Evolutionary conservation across 1,140 invertebrate genomes (phyloP), one percentile per base, ranked within the genome.

Genomic region (Lordiphosa mommai): DNA sequence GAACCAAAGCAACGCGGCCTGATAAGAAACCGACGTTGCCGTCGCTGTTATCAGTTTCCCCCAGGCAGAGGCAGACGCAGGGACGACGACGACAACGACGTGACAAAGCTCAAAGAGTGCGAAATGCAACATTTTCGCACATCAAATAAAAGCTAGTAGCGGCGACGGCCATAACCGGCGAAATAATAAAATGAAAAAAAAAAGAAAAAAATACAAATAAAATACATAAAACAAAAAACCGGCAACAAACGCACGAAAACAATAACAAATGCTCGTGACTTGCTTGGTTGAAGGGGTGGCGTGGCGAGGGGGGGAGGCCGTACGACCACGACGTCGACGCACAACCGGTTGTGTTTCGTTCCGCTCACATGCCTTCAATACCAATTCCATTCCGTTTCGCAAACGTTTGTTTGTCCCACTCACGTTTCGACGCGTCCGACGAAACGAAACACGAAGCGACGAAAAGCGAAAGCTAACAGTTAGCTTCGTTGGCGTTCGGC

Each of bases 381-480:
- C 34, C 57, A 47, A 36, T 79, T 67, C 47, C 61, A 59, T 67
- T 49, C 8, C 48, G 48, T 49, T 80, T 34, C 59, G 14, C 36
- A 46, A 53, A 47, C 32, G 33, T 49, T 74, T 56, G 61, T 59
- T 68, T 82, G 77, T 84, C 76, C 76, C 71, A 82, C 76, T 82
- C 72, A 82, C 77, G 77, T 65, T 50, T 68, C 52, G 52, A 68
- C 63, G 64, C 65, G 65, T 47, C 65, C 32, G 56, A 36, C 61
- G 46, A 46, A 32, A 27, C 49, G 33, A 40, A 40, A 52, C 37
- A 17, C 16, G 40, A 43, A 33, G 30, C 14, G 27, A 64, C 48
- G 23, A 67, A 68, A 67, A 67, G 64, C 61, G 64, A 67, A 67
- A 67, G 61, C 64, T 49, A 44, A 44, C 41, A 20, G n/a, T n/a